Evolutionary conservation across 1,140 invertebrate genomes (phyloP).

Genomic region (Yoshiicerus persimilis): DNA sequence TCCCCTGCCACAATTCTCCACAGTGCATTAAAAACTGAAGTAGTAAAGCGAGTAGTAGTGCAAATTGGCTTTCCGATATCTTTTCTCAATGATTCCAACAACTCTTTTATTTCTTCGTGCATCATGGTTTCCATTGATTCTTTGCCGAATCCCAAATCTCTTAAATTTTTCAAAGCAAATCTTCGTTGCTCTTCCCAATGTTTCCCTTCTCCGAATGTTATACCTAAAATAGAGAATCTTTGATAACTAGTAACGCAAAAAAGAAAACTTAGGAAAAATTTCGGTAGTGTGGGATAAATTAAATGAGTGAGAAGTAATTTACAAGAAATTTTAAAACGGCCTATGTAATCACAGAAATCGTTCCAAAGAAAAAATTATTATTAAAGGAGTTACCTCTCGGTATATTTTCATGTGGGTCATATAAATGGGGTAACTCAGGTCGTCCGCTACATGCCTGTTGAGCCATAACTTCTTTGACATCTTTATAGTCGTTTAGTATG

Average conservation of each 20-base stretch:
- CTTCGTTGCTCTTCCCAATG: slow-evolving; percentile 31
- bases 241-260: too few species aligned
- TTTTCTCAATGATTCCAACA: neutral
- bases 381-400: too few species aligned
- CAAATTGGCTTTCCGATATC: neutral
- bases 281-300: too few species aligned
- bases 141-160: slow-evolving; percentile 45
- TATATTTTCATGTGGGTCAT: too few species aligned
- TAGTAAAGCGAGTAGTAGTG: neutral
- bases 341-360: too few species aligned
- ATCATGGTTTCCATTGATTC: slow-evolving; percentile 19
- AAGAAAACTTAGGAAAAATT: neutral
- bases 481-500: too few species aligned
- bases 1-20: slow-evolving; percentile 1
- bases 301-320: too few species aligned
- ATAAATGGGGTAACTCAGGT: too few species aligned
- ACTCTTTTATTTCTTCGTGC: neutral
- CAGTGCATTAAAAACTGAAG: neutral
- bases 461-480: too few species aligned
- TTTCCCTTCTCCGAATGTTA: neutral
- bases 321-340: too few species aligned
- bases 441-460: too few species aligned
- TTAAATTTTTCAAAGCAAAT: slow-evolving; percentile 35
- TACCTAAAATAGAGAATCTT: neutral
- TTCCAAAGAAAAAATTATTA: too few species aligned